Evolutionary conservation across 2,797 vertebrate genomes (phyloP).

Genomic region (Lerista edwardsae): DNA sequence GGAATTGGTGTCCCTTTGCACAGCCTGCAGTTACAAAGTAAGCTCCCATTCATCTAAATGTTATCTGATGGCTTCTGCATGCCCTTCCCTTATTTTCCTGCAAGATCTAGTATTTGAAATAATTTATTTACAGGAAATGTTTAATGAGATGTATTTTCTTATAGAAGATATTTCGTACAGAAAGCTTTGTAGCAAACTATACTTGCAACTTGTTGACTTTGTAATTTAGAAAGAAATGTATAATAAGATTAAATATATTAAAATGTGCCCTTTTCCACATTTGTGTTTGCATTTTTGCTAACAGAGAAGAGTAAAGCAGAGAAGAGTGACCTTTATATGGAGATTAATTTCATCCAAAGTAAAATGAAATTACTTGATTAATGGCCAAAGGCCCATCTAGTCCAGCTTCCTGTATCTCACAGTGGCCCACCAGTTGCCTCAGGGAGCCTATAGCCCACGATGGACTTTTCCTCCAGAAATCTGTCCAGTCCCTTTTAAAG

Average conservation of each 20-base stretch:
- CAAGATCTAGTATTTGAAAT: constrained; percentile 74
- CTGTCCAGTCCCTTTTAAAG: too few relatives aligned
- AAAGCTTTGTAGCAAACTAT: constrained; percentile 83
- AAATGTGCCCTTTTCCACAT: constrained; percentile 60
- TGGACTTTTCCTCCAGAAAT: too few relatives aligned
- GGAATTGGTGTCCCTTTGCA: accelerated
- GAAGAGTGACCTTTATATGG: background rate
- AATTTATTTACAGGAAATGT: constrained; percentile 85
- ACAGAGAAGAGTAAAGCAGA: background rate
- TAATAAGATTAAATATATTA: constrained; percentile 84
- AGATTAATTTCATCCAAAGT: background rate
- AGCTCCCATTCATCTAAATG: constrained; percentile 21
- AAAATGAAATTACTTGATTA: too few relatives aligned
- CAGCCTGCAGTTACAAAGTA: background rate
- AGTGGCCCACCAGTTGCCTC: too few relatives aligned
- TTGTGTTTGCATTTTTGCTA: constrained; percentile 45
- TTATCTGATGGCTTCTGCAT: constrained; percentile 50
- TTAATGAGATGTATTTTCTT: constrained; percentile 85
- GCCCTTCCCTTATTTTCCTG: constrained; percentile 49
- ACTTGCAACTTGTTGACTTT: constrained; percentile 78
- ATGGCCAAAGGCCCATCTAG: too few relatives aligned
- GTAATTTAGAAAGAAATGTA: constrained; percentile 81
- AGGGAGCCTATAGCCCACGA: too few relatives aligned
- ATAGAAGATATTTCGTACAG: constrained; percentile 83
- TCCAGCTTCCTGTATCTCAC: too few relatives aligned